Conservation (phyloP, 1,140 invertebrate genomes). For the Camponotus floridanus region DNA sequence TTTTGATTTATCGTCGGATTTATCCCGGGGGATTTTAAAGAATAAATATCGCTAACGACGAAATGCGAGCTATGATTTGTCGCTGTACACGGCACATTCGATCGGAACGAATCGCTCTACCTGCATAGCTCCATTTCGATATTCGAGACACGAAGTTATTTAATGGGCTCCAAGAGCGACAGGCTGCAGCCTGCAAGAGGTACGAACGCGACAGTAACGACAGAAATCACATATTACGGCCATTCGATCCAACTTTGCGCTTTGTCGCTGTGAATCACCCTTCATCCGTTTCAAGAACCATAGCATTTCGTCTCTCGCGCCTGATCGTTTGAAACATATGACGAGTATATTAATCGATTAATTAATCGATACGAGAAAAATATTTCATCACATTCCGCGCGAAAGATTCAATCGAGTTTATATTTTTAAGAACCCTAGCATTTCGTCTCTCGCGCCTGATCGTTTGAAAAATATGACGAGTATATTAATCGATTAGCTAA, state of each 20-base stretch:
- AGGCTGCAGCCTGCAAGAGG: conserved; percentile 38
- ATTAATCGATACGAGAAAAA: background rate
- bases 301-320: background rate
- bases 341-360: conserved; percentile 9
- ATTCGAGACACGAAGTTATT: conserved; percentile 66
- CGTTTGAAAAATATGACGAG: conserved; percentile 1
- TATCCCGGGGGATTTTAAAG: background rate
- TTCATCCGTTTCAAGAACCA: conserved; percentile 3
- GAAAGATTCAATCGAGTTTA: no score
- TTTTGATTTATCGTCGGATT: conserved; percentile 4
- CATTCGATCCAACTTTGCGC: conserved; percentile 52
- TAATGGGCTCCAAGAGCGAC: conserved; percentile 52
- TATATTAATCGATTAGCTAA: conserved; percentile 8
- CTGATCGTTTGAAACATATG: background rate
- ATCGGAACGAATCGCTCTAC: conserved; percentile 15
- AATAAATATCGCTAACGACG: conserved; percentile 9
- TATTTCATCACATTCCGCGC: conserved; percentile 8
- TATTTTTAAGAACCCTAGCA: background rate
- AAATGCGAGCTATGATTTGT: conserved; percentile 17
- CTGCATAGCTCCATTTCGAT: conserved; percentile 32
- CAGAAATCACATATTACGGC: conserved; percentile 48
- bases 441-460: background rate
- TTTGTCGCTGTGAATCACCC: conserved; percentile 43
- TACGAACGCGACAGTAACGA: conserved; percentile 54
- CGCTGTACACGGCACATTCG: background rate